Evolutionary conservation across 2,888 invertebrate genomes (phyloP).

Genomic region (Ochropacha duplaris): DNA sequence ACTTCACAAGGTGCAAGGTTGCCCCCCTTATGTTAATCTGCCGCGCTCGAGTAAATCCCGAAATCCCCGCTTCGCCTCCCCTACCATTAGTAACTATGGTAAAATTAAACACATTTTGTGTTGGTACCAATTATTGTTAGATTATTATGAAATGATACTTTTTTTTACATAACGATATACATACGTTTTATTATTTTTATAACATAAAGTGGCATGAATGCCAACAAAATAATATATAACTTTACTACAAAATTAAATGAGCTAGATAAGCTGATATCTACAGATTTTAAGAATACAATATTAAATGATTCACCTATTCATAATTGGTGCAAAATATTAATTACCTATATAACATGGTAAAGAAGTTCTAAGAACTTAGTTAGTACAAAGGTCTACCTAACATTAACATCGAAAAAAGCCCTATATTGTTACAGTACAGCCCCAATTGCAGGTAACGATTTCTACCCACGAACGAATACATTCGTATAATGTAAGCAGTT

Average conservation of each 20-base stretch:
- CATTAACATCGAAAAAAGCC: not conserved
- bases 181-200: conserved; percentile 37
- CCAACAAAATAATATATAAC: conserved; percentile 56
- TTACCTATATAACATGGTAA: conserved; percentile 20
- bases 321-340: conserved; percentile 54
- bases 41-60: too few species aligned
- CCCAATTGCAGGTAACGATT: not conserved
- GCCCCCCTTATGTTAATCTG: too few species aligned
- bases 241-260: conserved; percentile 58
- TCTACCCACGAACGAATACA: not conserved
- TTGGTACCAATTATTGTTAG: conserved; percentile 63
- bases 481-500: not conserved
- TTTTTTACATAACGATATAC: conserved; percentile 67
- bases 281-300: conserved; percentile 35
- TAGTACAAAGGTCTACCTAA: not conserved
- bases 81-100: too few species aligned
- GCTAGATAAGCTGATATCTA: conserved; percentile 52
- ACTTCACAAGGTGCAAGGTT: too few species aligned
- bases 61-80: too few species aligned
- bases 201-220: conserved; percentile 52
- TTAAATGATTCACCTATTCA: conserved; percentile 35
- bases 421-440: not conserved
- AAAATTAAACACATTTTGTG: conserved; percentile 27
- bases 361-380: not conserved
- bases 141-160: conserved; percentile 54